phyloP scores from a whole-genome alignment of 2,888 invertebrate genomes.

The Fragum sueziense region DNA sequence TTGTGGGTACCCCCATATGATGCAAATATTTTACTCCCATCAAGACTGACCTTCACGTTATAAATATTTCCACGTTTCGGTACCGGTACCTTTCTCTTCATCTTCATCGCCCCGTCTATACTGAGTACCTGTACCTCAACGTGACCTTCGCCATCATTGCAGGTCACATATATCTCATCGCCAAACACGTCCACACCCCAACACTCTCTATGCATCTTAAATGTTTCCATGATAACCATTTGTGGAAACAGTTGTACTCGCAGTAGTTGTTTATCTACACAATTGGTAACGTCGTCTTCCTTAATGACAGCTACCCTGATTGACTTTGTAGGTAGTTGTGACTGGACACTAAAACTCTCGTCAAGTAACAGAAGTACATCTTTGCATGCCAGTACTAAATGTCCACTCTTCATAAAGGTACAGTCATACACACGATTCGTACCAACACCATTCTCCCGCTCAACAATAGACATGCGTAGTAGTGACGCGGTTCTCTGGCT shows the following conservation, averaged over 20 bases:
- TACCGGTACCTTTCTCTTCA: neutral
- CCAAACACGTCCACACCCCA: neutral
- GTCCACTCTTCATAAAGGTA: conserved; percentile 1
- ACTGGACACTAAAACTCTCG: neutral
- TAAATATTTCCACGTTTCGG: neutral
- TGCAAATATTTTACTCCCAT: conserved; percentile 7
- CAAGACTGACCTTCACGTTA: neutral
- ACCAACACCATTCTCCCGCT: neutral
- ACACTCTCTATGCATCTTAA: neutral
- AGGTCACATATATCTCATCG: conserved; percentile 1
- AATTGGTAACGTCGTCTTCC: neutral
- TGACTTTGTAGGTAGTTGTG: neutral
- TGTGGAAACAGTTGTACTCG: neutral
- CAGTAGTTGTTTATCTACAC: neutral
- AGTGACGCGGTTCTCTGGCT: neutral
- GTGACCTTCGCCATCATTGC: neutral
- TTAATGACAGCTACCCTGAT: neutral
- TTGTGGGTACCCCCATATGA: neutral
- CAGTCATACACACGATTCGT: neutral
- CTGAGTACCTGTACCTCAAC: neutral
- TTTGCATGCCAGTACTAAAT: neutral
- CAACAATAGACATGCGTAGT: neutral
- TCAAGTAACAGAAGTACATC: neutral
- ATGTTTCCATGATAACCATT: neutral
- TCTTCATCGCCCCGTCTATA: neutral